Percentiles rank a stretch among this genome's conserved stretches.
Evolutionary conservation across 2,113 vertebrate genomes (phyloP).

Genomic region (Scatophagus argus): DNA sequence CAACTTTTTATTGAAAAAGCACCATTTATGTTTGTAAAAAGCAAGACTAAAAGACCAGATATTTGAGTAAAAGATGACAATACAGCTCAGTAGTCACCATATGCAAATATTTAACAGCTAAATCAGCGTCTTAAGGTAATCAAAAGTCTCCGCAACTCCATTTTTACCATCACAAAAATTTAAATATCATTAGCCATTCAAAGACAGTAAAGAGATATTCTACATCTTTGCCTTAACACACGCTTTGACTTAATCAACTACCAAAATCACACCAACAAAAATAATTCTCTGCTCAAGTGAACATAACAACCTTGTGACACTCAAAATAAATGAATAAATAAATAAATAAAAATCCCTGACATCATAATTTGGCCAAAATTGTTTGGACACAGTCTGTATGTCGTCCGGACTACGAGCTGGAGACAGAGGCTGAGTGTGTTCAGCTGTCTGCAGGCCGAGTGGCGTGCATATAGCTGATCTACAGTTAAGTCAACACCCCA

Average conservation of each 20-base stretch:
- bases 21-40: not conserved
- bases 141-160: too few relatives aligned
- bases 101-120: not conserved
- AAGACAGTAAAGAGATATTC: too few relatives aligned
- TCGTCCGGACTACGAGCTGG: not conserved
- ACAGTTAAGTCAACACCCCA: conserved; percentile 36
- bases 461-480: conserved; percentile 38
- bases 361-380: not conserved
- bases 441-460: too few relatives aligned
- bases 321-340: too few relatives aligned
- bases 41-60: not conserved
- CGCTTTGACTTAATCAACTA: too few relatives aligned
- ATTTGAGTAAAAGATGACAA: not conserved
- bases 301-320: too few relatives aligned
- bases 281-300: not conserved
- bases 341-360: not conserved
- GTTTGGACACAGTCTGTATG: not conserved
- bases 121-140: not conserved
- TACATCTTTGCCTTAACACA: too few relatives aligned
- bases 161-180: too few relatives aligned
- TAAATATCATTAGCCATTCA: too few relatives aligned
- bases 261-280: not conserved
- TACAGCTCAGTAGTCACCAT: not conserved
- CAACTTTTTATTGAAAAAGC: not conserved
- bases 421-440: conserved; percentile 22